Percentiles rank a stretch among this genome's conserved stretches.
Conservation (phyloP, 2,113 vertebrate genomes). For the Odocoileus virginianus region DNA sequence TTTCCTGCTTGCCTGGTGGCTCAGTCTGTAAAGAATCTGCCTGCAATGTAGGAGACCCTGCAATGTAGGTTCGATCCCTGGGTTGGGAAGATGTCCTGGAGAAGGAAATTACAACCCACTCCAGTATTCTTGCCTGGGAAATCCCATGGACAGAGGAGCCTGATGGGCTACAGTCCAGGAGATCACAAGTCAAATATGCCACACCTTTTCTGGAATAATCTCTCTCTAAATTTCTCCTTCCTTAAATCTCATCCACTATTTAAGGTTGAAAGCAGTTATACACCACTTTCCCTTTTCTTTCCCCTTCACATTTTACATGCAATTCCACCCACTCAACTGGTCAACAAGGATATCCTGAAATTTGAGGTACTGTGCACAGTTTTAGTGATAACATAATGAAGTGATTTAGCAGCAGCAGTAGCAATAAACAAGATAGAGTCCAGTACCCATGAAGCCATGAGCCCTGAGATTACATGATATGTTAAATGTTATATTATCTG, state of each 20-base stretch:
- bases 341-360: neutral
- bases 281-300: neutral
- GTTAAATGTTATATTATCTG: neutral
- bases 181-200: neutral
- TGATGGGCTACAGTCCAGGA: neutral
- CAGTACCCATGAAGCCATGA: neutral
- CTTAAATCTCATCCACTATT: neutral
- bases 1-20: accelerated
- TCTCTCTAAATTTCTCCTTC: neutral
- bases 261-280: neutral
- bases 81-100: neutral
- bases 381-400: neutral
- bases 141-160: neutral
- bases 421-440: neutral
- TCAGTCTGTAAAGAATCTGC: neutral
- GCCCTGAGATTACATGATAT: accelerated
- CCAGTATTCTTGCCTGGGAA: neutral
- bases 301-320: too few relatives aligned
- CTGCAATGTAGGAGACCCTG: neutral
- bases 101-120: neutral
- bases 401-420: too few relatives aligned
- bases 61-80: neutral
- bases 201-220: neutral
- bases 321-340: neutral
- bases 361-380: accelerated